These are phyloP conservation scores for Orchestia grillus DNA, from an alignment of 1,140 invertebrate genomes.

Conservation along the genomic window DNA sequence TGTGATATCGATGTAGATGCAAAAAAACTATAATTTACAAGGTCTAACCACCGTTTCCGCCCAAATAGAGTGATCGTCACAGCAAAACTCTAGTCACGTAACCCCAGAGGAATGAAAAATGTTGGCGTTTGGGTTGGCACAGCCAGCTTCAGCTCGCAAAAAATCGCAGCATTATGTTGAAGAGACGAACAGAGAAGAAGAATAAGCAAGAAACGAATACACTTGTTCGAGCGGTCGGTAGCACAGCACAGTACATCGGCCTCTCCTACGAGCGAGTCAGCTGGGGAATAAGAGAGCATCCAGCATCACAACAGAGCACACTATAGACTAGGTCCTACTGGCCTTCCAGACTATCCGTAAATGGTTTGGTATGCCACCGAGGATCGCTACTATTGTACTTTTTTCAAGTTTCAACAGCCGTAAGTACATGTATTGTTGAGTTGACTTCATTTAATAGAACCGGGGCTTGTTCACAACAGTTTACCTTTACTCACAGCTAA, in stretches of 20 bases:
- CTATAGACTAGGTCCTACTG: background rate
- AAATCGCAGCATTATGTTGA: background rate
- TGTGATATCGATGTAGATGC: too few species aligned
- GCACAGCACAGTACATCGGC: too few species aligned
- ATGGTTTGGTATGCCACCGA: background rate
- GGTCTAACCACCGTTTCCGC: too few species aligned
- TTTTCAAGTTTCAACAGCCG: background rate
- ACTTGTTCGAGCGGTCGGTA: background rate
- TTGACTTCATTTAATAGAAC: background rate
- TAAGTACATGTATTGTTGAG: background rate
- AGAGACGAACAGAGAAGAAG: background rate
- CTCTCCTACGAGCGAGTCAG: background rate
- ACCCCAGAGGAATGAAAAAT: background rate
- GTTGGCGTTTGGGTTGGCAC: background rate
- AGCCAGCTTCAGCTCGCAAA: background rate
- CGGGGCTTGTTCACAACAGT: background rate
- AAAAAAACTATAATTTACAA: too few species aligned
- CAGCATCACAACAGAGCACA: background rate
- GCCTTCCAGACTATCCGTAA: background rate
- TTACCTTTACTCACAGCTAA: background rate
- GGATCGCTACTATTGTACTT: background rate
- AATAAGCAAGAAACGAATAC: background rate
- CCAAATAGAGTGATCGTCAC: background rate
- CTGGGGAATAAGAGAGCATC: background rate
- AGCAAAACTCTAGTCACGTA: background rate